phyloP scores from a whole-genome alignment of 2,888 invertebrate genomes.

The Elysia crispata region DNA sequence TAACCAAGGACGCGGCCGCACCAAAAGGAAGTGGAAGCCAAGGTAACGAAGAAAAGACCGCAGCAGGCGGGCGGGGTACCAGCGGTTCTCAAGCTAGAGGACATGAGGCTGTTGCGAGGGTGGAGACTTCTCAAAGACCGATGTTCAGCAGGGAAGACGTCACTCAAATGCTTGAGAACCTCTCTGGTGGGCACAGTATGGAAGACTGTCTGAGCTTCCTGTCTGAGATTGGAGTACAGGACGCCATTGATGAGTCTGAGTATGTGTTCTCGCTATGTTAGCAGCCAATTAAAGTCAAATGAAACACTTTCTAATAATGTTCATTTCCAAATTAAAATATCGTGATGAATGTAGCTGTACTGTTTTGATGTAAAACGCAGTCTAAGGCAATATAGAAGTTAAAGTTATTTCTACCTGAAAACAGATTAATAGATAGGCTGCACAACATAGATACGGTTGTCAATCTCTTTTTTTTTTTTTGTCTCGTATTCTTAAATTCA shows the following conservation, averaged over 20 bases:
- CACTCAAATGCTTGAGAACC: constrained; percentile 61
- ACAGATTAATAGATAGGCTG: no score
- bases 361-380: background rate
- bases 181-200: constrained; percentile 64
- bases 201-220: constrained; percentile 71
- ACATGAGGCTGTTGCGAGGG: background rate
- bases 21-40: background rate
- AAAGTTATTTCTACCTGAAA: no score
- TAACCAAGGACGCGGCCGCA: constrained; percentile 4
- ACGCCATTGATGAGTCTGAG: constrained; percentile 72
- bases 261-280: constrained; percentile 56
- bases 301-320: no score
- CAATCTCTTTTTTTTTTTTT: no score
- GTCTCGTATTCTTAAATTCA: no score
- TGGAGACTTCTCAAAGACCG: constrained; percentile 7
- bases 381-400: no score
- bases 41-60: constrained; percentile 22
- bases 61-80: background rate
- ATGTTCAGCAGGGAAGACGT: constrained; percentile 54
- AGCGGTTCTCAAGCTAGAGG: constrained; percentile 32
- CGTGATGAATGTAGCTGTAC: background rate
- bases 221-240: constrained; percentile 67
- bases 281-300: background rate
- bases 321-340: background rate
- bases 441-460: no score